Evolutionary conservation across 2,888 invertebrate genomes (phyloP), one percentile per base, ranked within the genome.

Genomic region (Sinopyrophorus schimmeli): DNA sequence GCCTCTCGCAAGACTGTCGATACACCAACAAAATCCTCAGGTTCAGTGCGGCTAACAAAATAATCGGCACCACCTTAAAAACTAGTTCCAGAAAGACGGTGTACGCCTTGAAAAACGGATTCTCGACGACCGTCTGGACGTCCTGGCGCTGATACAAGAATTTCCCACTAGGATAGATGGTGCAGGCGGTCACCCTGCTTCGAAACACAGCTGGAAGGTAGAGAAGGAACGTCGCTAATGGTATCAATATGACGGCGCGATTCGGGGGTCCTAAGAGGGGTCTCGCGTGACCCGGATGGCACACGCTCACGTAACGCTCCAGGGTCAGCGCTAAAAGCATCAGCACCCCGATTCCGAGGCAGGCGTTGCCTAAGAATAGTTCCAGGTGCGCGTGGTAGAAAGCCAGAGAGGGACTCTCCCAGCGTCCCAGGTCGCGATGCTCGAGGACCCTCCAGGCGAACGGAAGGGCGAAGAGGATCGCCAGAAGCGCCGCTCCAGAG

Each of bases 401-500:
- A 3, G 86, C 86, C 54, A 83, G 81, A 0, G 78, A 71, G 59
- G 81, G 77, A 59, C 77, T 80, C 57, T 74, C 78, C 84, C 84
- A 85, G 53, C 80, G 78, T 6, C 84, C 84, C 6, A 77, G 75
- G 66, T 85, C 84, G 54, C 80, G 77, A 69, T 84, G 83, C 38
- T 82, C 77, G 34, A 84, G 73, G 56, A 85, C 82, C 31, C 85
- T 76, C 65, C 83, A 77, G 28, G 83, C 78, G 68, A 86, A 83
- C 26, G 86, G 81, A 46, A 87, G 79, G 54, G 84, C 84, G 62
- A 86, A 84, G 21, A 83, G 66, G 58, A 87, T 85, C 9, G 86
- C 84, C 64, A 87, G 74, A 39, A 89, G 76, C 21, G 89, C 87
- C 7, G 88, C 87, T 2, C 84, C 80, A n/a, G 89, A 88, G 66